Percentiles rank a stretch among this genome's conserved stretches.
Evolutionary conservation across 2,797 vertebrate species (phyloP).

Genomic region (Peromyscus melanophrys): DNA sequence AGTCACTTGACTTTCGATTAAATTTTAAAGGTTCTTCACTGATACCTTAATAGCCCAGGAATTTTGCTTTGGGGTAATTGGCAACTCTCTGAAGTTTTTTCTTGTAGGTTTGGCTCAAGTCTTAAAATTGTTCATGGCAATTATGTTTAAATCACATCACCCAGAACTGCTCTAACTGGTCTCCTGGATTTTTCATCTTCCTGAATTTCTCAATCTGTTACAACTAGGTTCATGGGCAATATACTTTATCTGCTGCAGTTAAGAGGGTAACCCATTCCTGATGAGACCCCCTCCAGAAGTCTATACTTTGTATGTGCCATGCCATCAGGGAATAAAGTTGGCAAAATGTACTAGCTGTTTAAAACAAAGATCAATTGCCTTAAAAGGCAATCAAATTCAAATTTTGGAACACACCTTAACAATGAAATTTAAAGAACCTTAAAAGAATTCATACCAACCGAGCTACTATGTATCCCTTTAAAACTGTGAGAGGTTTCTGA

Average conservation of each 20-base stretch:
- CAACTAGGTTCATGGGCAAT: not conserved
- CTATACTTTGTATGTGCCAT: not conserved
- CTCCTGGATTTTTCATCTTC: not conserved
- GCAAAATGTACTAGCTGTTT: not conserved
- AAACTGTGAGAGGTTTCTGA: constrained; percentile 8
- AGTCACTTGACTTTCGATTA: constrained; percentile 33
- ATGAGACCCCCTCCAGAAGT: not conserved
- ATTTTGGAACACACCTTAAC: constrained; percentile 46
- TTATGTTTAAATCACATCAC: constrained; percentile 19
- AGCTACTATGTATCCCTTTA: not conserved
- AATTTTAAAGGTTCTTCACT: constrained; percentile 54
- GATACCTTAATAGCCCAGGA: not conserved
- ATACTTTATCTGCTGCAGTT: not conserved
- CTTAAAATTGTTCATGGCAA: constrained; percentile 2
- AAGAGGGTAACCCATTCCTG: not conserved
- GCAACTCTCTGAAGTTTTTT: not conserved
- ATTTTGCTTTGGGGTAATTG: not conserved
- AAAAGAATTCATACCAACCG: constrained; percentile 13
- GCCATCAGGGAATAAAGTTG: constrained; percentile 37
- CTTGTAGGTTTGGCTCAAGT: not conserved
- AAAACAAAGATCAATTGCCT: constrained; percentile 15
- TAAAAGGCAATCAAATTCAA: constrained; percentile 60
- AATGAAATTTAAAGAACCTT: constrained; percentile 55
- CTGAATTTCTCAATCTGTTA: not conserved
- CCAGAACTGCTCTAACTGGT: not conserved